Percentiles rank a stretch among this genome's conserved stretches.
Conservation (phyloP, 2,113 vertebrate species). For the Gnathonemus echidnorhynchus region DNA sequence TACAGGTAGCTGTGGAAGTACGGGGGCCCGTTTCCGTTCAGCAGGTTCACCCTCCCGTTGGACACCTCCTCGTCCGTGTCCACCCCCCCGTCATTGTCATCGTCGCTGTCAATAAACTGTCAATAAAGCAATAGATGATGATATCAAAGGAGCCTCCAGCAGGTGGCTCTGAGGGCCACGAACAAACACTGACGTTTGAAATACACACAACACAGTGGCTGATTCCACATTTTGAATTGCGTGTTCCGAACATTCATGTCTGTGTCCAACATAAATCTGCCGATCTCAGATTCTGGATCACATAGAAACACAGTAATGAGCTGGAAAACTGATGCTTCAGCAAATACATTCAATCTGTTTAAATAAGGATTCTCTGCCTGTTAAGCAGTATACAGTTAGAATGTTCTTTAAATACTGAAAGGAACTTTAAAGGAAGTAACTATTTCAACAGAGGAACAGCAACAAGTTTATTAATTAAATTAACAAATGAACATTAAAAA, state of each 20-base stretch:
- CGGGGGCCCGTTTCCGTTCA: conserved; percentile 74
- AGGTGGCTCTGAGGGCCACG: neutral
- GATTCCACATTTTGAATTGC: neutral
- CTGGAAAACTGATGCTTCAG: neutral
- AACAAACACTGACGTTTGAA: neutral
- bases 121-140: neutral
- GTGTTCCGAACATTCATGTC: neutral
- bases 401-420: neutral
- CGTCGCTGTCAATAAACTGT: conserved; percentile 81
- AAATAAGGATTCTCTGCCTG: neutral
- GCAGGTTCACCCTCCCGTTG: conserved; percentile 65
- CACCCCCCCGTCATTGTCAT: conserved; percentile 77
- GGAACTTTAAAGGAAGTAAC: neutral
- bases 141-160: neutral
- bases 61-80: conserved; percentile 85
- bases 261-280: neutral
- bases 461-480: neutral
- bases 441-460: neutral
- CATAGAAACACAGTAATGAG: neutral
- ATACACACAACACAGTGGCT: no score
- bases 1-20: conserved; percentile 90
- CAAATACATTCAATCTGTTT: neutral
- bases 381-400: neutral
- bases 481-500: neutral
- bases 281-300: neutral